phyloP scores from a whole-genome alignment of 2,113 vertebrate species.

The Telmatochromis sp. region DNA sequence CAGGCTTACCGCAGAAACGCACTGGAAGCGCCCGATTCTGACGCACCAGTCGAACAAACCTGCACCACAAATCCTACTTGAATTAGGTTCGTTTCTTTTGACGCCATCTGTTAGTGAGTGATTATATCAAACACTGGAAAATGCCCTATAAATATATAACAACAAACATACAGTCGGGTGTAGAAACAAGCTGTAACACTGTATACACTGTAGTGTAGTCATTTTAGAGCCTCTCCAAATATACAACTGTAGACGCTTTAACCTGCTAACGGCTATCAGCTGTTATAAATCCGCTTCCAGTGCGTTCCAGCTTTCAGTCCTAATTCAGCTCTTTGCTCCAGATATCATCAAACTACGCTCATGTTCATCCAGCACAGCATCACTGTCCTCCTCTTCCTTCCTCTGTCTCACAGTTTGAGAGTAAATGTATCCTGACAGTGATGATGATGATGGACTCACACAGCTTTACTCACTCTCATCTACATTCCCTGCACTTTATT shows the following conservation, averaged over 20 bases:
- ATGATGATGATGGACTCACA: neutral
- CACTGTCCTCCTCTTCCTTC: neutral
- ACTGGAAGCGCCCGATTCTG: constrained; percentile 28
- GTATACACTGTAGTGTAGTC: neutral
- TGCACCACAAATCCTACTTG: neutral
- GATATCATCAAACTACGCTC: neutral
- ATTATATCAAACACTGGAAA: neutral
- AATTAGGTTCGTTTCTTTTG: neutral
- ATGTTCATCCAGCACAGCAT: constrained; percentile 8
- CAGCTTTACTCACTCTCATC: neutral
- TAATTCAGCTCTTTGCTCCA: constrained; percentile 35
- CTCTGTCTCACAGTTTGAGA: neutral
- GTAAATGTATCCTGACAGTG: neutral
- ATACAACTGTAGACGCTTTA: neutral
- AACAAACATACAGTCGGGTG: neutral
- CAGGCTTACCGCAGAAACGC: constrained; percentile 25
- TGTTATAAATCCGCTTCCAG: constrained; percentile 6
- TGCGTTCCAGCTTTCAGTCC: constrained; percentile 34
- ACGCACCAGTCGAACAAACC: neutral
- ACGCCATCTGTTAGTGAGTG: neutral
- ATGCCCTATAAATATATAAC: neutral
- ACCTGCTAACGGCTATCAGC: neutral
- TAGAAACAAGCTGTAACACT: neutral
- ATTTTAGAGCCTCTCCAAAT: neutral
- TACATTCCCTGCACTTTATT: constrained; percentile 26